These are phyloP conservation scores for Drepana arcuata DNA, from an alignment of 1,140 invertebrate species.

Conservation along the genomic window DNA sequence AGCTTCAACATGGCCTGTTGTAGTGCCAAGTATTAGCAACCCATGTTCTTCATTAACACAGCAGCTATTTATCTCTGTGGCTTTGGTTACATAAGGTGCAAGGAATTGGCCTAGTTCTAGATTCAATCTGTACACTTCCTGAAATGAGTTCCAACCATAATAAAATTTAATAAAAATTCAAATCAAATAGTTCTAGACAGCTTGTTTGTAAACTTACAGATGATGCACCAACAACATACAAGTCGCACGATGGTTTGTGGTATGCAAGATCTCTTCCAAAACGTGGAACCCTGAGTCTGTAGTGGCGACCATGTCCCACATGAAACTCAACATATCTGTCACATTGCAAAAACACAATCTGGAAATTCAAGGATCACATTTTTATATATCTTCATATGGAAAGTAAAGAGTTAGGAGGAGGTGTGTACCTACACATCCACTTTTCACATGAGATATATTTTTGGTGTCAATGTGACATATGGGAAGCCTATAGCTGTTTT, in stretches of 20 bases:
- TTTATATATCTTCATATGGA: no score
- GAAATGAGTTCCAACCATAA: no score
- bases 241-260: constrained; percentile 91
- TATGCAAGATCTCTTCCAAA: constrained; percentile 96
- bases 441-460: no score
- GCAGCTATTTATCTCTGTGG: constrained; percentile 87
- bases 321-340: constrained; percentile 97
- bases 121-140: constrained; percentile 96
- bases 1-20: constrained; percentile 93
- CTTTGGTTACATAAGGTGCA: constrained; percentile 83
- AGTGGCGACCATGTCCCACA: constrained; percentile 92
- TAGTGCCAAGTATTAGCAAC: constrained; percentile 89
- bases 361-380: no score
- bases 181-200: no score
- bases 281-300: constrained; percentile 92
- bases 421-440: no score
- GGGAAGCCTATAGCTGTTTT: no score
- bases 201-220: no score
- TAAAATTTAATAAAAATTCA: no score
- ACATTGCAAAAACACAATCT: constrained; percentile 86
- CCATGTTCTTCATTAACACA: constrained; percentile 92
- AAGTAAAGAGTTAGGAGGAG: no score
- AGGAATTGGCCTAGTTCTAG: constrained; percentile 96
- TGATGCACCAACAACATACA: constrained; percentile 91
- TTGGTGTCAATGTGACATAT: no score